phyloP scores from a whole-genome alignment of 2,797 vertebrate species.

The Poecilia picta region DNA sequence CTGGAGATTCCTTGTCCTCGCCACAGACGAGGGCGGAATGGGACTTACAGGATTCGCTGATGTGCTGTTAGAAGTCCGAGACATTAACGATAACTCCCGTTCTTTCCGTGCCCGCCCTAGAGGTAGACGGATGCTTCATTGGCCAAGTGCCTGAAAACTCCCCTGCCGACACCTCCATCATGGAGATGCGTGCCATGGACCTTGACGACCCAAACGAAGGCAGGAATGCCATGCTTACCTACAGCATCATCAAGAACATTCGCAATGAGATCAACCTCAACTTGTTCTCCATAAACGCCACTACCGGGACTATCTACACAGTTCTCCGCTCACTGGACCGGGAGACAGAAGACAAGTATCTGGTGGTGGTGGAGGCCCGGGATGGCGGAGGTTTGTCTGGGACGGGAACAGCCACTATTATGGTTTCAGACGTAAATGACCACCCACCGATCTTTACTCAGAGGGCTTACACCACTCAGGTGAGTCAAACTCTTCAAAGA shows the following conservation, averaged over 20 bases:
- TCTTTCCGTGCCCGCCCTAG: conserved; percentile 82
- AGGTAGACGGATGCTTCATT: conserved; percentile 81
- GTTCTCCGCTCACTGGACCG: conserved; percentile 86
- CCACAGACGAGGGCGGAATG: conserved; percentile 87
- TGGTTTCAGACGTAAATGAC: conserved; percentile 88
- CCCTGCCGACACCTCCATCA: conserved; percentile 85
- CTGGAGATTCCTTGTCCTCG: conserved; percentile 90
- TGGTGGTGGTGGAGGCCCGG: conserved; percentile 87
- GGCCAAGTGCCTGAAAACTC: conserved; percentile 87
- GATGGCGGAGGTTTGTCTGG: conserved; percentile 89
- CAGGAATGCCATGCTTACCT: conserved; percentile 84
- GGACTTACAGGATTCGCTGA: conserved; percentile 91
- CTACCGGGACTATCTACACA: conserved; percentile 86
- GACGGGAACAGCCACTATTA: conserved; percentile 89
- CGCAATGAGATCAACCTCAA: conserved; percentile 89
- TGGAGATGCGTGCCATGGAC: conserved; percentile 90
- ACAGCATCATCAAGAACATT: conserved; percentile 88
- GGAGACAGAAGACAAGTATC: conserved; percentile 83
- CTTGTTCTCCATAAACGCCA: conserved; percentile 87
- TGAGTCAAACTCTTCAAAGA: conserved; percentile 33
- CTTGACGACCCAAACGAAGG: conserved; percentile 86
- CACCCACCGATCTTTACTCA: conserved; percentile 88
- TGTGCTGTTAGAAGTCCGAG: conserved; percentile 86
- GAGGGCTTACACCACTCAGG: conserved; percentile 80
- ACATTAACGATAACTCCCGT: conserved; percentile 89